Evolutionary conservation across 2,113 vertebrate genomes (phyloP).

Genomic region (Ochotona princeps): DNA sequence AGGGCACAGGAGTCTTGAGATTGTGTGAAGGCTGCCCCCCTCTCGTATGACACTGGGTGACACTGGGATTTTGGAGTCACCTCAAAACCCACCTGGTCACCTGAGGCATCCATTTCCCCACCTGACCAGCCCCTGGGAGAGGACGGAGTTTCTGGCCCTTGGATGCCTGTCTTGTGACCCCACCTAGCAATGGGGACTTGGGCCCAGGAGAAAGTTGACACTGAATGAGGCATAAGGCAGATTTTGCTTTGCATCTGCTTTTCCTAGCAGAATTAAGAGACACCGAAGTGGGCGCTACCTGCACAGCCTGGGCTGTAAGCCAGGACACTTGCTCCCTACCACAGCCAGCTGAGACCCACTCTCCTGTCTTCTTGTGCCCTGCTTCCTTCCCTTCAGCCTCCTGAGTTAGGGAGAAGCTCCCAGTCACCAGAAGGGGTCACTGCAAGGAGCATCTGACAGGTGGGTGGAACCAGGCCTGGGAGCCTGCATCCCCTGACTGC

Average conservation of each 20-base stretch:
- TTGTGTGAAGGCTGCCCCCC: neutral
- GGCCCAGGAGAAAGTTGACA: too few species aligned
- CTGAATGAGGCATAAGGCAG: too few species aligned
- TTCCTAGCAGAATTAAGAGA: constrained; percentile 1
- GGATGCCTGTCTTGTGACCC: neutral
- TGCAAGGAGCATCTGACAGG: neutral
- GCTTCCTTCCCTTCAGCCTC: neutral
- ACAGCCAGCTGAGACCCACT: neutral
- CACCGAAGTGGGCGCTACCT: neutral
- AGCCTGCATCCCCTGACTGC: neutral
- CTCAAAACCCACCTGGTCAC: too few species aligned
- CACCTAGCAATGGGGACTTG: neutral
- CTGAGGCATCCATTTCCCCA: neutral
- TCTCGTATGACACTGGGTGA: neutral
- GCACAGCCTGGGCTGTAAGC: neutral
- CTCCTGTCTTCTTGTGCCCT: neutral
- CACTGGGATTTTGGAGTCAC: neutral
- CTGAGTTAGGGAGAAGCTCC: neutral
- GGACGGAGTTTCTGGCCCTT: neutral
- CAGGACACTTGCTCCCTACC: neutral
- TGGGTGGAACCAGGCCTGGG: neutral
- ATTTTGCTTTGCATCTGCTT: constrained; percentile 60
- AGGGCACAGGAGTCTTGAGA: neutral
- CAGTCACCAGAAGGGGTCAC: neutral
- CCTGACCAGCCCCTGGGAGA: neutral